Conservation (phyloP, 2,113 vertebrate species). For the Sceloporus undulatus region DNA sequence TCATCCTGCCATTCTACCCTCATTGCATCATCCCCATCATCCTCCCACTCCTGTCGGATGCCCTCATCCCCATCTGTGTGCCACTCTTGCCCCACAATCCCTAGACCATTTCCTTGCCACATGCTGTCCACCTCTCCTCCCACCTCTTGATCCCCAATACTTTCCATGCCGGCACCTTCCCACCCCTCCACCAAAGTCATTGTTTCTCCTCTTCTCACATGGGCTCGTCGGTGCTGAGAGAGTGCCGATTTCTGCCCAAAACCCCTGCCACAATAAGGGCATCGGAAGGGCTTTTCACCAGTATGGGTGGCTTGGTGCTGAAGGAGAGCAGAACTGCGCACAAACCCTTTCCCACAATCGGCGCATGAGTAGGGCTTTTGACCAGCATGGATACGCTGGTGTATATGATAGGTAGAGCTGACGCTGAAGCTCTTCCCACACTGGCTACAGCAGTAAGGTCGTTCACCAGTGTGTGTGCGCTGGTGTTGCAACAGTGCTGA, state of each 20-base stretch:
- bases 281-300: conserved; percentile 51
- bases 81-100: conserved; percentile 31
- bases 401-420: conserved; percentile 59
- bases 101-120: conserved; percentile 25
- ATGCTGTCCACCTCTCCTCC: conserved; percentile 4
- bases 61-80: conserved; percentile 10
- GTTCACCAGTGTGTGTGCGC: conserved; percentile 76
- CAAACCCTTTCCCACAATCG: conserved; percentile 45
- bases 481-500: conserved; percentile 40
- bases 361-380: conserved; percentile 45
- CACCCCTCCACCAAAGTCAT: conserved; percentile 27
- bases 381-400: conserved; percentile 41
- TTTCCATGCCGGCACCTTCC: conserved; percentile 12
- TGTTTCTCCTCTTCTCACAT: conserved; percentile 29
- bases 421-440: conserved; percentile 66
- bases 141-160: neutral
- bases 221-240: conserved; percentile 37
- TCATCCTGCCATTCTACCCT: conserved; percentile 24
- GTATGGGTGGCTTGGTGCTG: conserved; percentile 65
- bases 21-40: neutral
- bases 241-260: conserved; percentile 38
- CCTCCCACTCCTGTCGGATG: conserved; percentile 20
- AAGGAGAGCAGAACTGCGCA: conserved; percentile 43
- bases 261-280: conserved; percentile 33
- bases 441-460: conserved; percentile 69